Percentiles rank a stretch among this genome's conserved stretches.
Conservation (phyloP, 2,888 invertebrate genomes). For the Prostheceraeus crozeri region DNA sequence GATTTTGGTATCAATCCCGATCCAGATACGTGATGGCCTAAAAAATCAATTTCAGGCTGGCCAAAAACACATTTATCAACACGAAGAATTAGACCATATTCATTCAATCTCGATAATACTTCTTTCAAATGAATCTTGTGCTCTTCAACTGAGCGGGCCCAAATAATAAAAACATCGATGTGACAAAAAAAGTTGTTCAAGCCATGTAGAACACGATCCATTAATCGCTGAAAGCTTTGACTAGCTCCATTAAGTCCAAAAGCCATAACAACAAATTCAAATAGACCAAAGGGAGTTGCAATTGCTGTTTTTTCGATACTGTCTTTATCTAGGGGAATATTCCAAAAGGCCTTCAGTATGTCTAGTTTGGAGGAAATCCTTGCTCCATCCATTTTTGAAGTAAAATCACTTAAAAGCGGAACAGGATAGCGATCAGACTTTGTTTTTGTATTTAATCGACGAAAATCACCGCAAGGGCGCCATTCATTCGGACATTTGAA, state of each 20-base stretch:
- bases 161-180: slow-evolving; percentile 38
- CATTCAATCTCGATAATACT: slow-evolving; percentile 37
- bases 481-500: too few species aligned
- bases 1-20: background rate
- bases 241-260: slow-evolving; percentile 33
- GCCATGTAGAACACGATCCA: slow-evolving; percentile 28
- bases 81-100: slow-evolving; percentile 37
- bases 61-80: slow-evolving; percentile 41
- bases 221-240: slow-evolving; percentile 32
- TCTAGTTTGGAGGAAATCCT: slow-evolving; percentile 40
- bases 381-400: slow-evolving; percentile 37
- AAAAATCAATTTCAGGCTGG: slow-evolving; percentile 14
- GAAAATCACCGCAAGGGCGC: slow-evolving; percentile 27
- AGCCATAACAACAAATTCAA: slow-evolving; percentile 32
- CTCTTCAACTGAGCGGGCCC: slow-evolving; percentile 32
- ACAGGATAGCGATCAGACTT: slow-evolving; percentile 35
- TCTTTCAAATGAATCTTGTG: slow-evolving; percentile 37
- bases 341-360: slow-evolving; percentile 38
- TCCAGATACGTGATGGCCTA: background rate
- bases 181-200: slow-evolving; percentile 22
- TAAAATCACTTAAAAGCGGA: slow-evolving; percentile 40
- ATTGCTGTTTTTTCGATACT: slow-evolving; percentile 39
- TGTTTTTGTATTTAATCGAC: slow-evolving; percentile 33
- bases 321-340: slow-evolving; percentile 37
- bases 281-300: slow-evolving; percentile 35